Percentiles rank a stretch among this genome's conserved stretches.
Conservation (phyloP, 2,888 invertebrate genomes). For the Orthosia cruda region DNA sequence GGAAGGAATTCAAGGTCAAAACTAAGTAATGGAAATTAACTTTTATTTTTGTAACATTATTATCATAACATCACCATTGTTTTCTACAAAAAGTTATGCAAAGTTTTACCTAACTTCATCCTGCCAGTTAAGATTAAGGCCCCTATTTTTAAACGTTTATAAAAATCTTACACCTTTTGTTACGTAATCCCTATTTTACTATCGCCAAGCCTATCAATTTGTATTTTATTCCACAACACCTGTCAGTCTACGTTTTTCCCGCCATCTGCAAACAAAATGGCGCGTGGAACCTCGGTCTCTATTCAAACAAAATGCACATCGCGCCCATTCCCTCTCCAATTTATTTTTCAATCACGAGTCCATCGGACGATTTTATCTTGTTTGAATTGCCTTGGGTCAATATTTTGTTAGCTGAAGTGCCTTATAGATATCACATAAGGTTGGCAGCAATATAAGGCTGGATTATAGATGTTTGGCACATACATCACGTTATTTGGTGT, state of each 20-base stretch:
- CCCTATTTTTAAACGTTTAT: too few species aligned
- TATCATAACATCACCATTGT: too few species aligned
- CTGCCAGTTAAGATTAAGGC: too few species aligned
- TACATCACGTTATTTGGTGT: too few species aligned
- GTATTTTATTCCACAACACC: not conserved
- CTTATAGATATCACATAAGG: not conserved
- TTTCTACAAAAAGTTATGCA: too few species aligned
- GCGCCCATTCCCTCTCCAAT: constrained; percentile 69
- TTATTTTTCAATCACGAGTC: constrained; percentile 79
- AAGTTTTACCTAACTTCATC: not conserved
- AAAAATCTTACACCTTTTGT: not conserved
- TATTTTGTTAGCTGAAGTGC: constrained; percentile 48
- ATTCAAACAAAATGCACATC: constrained; percentile 65
- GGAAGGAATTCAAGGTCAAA: not conserved
- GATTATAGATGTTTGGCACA: not conserved
- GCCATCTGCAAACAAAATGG: constrained; percentile 49
- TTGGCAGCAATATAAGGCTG: not conserved
- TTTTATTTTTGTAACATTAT: not conserved
- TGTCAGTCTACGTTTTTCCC: constrained; percentile 8
- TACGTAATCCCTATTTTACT: not conserved
- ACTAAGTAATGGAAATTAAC: not conserved
- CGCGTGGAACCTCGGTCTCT: constrained; percentile 11
- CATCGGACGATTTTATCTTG: constrained; percentile 51
- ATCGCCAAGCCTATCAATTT: not conserved
- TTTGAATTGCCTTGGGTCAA: constrained; percentile 66